phyloP scores from a whole-genome alignment of 2,888 invertebrate genomes.

The Empis livida region DNA sequence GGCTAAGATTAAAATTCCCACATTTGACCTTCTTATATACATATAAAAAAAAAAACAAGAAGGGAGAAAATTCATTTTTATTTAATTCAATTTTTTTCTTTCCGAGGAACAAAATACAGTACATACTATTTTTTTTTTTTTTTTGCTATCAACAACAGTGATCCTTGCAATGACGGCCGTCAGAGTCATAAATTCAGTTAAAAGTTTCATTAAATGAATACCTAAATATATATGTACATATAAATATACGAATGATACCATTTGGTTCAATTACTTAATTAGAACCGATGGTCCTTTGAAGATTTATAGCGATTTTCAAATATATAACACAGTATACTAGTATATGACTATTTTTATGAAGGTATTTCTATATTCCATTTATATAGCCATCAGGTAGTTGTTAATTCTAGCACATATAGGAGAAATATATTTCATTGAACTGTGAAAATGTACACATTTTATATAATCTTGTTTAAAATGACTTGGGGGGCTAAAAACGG shows the following conservation, averaged over 20 bases:
- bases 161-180: not conserved
- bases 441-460: no score
- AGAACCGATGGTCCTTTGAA: slow-evolving; percentile 24
- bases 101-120: no score
- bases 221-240: not conserved
- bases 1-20: no score
- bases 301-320: not conserved
- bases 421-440: no score
- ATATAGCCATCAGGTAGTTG: not conserved
- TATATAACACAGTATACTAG: not conserved
- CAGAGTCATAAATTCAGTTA: not conserved
- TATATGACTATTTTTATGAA: not conserved
- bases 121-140: no score
- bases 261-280: slow-evolving; percentile 29
- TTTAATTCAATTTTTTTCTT: no score
- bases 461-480: no score
- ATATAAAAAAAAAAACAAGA: no score
- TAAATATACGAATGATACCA: slow-evolving; percentile 13
- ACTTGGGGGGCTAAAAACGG: no score
- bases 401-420: not conserved
- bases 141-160: no score
- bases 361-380: not conserved
- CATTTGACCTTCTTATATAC: no score
- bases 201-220: not conserved
- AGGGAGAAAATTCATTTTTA: no score